These are phyloP conservation scores for Paratrypauchen microcephalus DNA, from an alignment of 2,797 vertebrate species.

Conservation along the genomic window DNA sequence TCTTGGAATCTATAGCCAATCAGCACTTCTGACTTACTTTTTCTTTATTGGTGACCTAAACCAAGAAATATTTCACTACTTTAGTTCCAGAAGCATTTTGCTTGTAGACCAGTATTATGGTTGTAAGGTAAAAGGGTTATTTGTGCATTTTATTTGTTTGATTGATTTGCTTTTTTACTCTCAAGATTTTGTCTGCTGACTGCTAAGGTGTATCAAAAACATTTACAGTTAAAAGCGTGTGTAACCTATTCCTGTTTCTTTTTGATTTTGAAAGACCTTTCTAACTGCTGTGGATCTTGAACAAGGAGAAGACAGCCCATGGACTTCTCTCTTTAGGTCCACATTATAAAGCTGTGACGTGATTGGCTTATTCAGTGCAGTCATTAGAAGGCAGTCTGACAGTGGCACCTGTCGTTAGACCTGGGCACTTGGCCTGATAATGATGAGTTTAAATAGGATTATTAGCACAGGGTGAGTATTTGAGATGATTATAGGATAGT, in stretches of 20 bases:
- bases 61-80: no score
- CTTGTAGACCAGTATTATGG: no score
- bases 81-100: no score
- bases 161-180: no score
- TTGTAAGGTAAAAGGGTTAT: no score
- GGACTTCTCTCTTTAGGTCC: background rate
- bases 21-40: no score
- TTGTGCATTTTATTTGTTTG: no score
- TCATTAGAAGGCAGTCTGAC: background rate
- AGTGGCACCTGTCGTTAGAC: background rate
- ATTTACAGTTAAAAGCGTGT: no score
- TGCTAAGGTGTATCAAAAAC: no score
- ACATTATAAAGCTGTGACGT: background rate
- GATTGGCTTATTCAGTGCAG: background rate
- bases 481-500: slow-evolving; percentile 9
- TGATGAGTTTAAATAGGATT: slow-evolving; percentile 7
- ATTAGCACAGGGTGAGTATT: background rate
- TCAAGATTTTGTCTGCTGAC: no score
- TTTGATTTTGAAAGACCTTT: background rate
- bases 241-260: background rate
- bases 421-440: slow-evolving; percentile 8
- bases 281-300: background rate
- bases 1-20: no score
- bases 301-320: background rate
- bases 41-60: no score